A percentile compares a stretch with the other conserved stretches of the same genome.
phyloP scores from a whole-genome alignment of 2,888 invertebrate genomes.

The Ametastegia equiseti region DNA sequence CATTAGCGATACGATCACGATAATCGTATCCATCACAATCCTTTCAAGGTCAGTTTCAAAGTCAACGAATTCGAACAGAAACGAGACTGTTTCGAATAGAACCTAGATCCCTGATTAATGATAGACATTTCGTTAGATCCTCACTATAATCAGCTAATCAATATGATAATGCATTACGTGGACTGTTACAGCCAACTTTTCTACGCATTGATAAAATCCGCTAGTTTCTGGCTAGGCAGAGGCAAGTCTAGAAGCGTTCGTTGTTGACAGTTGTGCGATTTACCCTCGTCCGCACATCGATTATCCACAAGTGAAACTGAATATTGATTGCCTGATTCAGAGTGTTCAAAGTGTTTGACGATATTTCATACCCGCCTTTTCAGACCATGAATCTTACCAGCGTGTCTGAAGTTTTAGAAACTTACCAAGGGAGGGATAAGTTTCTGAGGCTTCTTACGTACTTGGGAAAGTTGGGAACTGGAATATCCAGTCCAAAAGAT shows the following conservation, averaged over 20 bases:
- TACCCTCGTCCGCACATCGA: background rate
- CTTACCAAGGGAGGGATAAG: constrained; percentile 92
- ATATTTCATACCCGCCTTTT: background rate
- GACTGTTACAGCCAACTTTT: background rate
- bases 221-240: background rate
- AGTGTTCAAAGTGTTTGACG: too few relatives aligned
- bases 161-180: background rate
- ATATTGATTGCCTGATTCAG: too few relatives aligned
- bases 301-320: too few relatives aligned
- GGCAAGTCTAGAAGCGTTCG: background rate
- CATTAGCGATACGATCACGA: background rate
- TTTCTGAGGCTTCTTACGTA: constrained; percentile 88
- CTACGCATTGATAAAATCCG: background rate
- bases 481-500: constrained; percentile 80
- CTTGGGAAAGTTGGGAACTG: constrained; percentile 84
- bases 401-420: constrained; percentile 82
- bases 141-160: background rate
- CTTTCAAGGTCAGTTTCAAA: background rate
- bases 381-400: constrained; percentile 52
- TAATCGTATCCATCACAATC: background rate
- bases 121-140: background rate
- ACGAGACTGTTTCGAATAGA: background rate
- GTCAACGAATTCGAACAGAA: background rate
- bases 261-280: background rate
- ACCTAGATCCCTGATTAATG: background rate